These are phyloP conservation scores for Oceanodroma tethys DNA, from an alignment of 2,113 vertebrate species.

Conservation along the genomic window DNA sequence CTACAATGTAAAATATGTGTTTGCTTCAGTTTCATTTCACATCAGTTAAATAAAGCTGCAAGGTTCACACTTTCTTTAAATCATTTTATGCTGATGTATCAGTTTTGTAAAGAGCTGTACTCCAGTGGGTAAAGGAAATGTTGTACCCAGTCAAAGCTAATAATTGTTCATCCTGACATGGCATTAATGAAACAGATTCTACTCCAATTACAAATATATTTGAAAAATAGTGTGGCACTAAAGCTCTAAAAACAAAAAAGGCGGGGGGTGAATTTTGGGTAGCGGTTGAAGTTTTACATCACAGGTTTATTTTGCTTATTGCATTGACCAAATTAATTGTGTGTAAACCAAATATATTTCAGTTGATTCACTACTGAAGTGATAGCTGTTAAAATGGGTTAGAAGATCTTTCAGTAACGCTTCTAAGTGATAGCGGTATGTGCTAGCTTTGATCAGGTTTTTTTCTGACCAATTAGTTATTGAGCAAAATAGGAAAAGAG, in stretches of 20 bases:
- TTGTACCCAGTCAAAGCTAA: constrained; percentile 8
- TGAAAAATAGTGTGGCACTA: not conserved
- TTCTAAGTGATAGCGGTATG: not conserved
- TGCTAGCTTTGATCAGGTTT: not conserved
- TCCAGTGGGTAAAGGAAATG: not conserved
- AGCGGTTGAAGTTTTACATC: not conserved
- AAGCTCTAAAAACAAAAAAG: not conserved
- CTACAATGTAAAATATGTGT: not conserved
- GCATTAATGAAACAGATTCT: not conserved
- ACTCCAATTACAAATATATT: not conserved
- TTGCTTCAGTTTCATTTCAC: constrained; percentile 32
- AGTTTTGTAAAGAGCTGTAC: not conserved
- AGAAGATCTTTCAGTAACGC: not conserved
- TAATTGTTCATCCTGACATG: not conserved
- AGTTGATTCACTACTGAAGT: not conserved
- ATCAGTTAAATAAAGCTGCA: constrained; percentile 31
- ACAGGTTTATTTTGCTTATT: not conserved
- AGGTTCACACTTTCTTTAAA: constrained; percentile 2
- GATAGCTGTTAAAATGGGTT: not conserved
- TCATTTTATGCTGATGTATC: constrained; percentile 28
- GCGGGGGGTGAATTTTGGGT: not conserved
- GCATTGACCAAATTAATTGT: not conserved
- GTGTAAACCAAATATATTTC: not conserved
- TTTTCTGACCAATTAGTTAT: not conserved
- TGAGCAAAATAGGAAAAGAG: not conserved